Percentiles rank a stretch among this genome's conserved stretches.
These are phyloP conservation scores for Pollenia amentaria DNA, from an alignment of 2,888 invertebrate species.

Conservation along the genomic window DNA sequence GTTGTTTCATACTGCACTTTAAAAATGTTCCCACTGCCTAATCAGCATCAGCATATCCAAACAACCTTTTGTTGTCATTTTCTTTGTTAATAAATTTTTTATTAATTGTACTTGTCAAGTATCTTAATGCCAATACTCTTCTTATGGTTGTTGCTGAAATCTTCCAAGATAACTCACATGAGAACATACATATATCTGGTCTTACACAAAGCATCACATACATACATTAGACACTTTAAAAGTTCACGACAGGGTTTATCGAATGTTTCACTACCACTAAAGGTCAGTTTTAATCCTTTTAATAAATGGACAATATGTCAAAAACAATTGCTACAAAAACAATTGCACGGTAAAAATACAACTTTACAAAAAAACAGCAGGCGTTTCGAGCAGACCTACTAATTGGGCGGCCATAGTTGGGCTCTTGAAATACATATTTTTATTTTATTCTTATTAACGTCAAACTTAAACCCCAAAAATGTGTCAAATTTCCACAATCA, in stretches of 20 bases:
- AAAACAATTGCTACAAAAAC: too few relatives aligned
- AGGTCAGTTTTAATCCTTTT: neutral
- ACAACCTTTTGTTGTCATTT: neutral
- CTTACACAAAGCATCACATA: constrained; percentile 27
- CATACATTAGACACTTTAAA: constrained; percentile 20
- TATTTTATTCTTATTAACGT: neutral
- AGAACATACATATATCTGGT: constrained; percentile 70
- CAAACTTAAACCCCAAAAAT: constrained; percentile 35
- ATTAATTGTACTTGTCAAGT: constrained; percentile 31
- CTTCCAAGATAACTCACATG: constrained; percentile 20
- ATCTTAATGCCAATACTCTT: constrained; percentile 23
- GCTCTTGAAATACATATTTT: constrained; percentile 11
- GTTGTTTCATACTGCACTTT: constrained; percentile 28
- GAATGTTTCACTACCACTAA: neutral
- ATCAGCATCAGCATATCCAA: constrained; percentile 30
- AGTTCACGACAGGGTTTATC: constrained; percentile 38
- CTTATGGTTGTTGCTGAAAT: constrained; percentile 27
- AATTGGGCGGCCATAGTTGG: neutral
- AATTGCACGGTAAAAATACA: too few relatives aligned
- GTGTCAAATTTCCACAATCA: constrained; percentile 43
- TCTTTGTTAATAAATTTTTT: constrained; percentile 16
- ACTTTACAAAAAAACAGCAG: too few relatives aligned
- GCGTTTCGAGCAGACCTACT: neutral
- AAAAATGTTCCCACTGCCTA: constrained; percentile 28
- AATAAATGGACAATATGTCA: too few relatives aligned